These are phyloP conservation scores for Lepidocyrtoides sp. DNA, from an alignment of 2,888 invertebrate genomes.

Conservation along the genomic window DNA sequence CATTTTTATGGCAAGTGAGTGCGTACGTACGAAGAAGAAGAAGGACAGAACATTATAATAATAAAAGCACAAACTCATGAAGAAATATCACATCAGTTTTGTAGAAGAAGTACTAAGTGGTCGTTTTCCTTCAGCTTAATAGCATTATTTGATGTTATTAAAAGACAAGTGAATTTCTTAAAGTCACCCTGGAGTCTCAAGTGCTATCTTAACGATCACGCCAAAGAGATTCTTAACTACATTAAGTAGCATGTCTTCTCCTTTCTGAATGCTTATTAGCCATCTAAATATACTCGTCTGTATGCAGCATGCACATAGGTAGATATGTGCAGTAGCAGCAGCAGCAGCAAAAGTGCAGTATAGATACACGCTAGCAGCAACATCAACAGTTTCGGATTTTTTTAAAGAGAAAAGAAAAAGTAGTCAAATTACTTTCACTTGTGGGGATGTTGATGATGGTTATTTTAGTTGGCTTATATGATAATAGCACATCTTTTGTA, in stretches of 20 bases:
- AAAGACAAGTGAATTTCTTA: conserved; percentile 74
- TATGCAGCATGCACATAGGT: background rate
- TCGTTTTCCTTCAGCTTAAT: conserved; percentile 38
- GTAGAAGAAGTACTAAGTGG: background rate
- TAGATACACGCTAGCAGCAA: background rate
- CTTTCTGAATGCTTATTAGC: too few relatives aligned
- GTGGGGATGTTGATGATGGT: conserved; percentile 44
- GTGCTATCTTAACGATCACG: conserved; percentile 67
- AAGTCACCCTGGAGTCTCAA: conserved; percentile 69
- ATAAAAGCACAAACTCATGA: background rate
- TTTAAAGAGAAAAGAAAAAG: background rate
- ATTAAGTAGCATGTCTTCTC: conserved; percentile 41
- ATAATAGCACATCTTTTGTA: background rate
- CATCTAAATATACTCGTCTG: too few relatives aligned
- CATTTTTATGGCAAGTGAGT: conserved; percentile 20
- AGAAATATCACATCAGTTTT: background rate
- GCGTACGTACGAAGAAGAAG: too few relatives aligned
- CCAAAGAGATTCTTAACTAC: conserved; percentile 74
- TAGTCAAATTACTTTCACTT: conserved; percentile 68
- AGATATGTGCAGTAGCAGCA: background rate
- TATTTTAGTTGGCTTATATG: conserved; percentile 24
- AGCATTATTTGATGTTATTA: conserved; percentile 65
- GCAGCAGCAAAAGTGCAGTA: too few relatives aligned
- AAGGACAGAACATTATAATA: background rate
- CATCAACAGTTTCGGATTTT: background rate